Conservation (phyloP, 35 echinoderm and acorn worm species). For the Lytechinus pictus region DNA sequence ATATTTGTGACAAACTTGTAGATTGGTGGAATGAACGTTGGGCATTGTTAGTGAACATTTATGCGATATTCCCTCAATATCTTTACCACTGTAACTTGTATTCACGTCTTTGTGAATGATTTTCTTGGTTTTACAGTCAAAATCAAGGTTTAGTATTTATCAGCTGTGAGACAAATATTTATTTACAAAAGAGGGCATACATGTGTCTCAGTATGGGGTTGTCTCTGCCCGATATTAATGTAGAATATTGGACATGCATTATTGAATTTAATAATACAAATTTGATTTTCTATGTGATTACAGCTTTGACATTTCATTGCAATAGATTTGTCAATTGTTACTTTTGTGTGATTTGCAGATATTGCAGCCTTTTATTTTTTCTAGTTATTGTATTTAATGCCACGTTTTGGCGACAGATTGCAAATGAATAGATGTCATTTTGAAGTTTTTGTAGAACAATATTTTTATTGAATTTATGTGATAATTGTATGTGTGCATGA, state of each 20-base stretch:
- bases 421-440: constrained; percentile 42
- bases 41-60: not conserved
- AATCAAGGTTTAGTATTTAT: not conserved
- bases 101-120: not conserved
- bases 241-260: constrained; percentile 2
- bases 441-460: constrained; percentile 45
- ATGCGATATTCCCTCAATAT: not conserved
- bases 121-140: not conserved
- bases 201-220: not conserved
- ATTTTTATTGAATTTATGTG: constrained; percentile 34
- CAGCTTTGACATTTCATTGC: constrained; percentile 3
- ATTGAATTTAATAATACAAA: not conserved
- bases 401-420: constrained; percentile 24
- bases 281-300: constrained; percentile 1
- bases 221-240: not conserved
- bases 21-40: not conserved
- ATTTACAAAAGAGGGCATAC: not conserved
- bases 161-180: not conserved
- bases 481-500: constrained; percentile 53
- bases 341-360: constrained; percentile 12
- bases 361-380: constrained; percentile 14
- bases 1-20: not conserved
- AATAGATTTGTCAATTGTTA: constrained; percentile 20
- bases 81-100: not conserved
- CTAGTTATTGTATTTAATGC: constrained; percentile 24